Evolutionary conservation across 2,888 invertebrate species (phyloP).

Genomic region (Drosophila peninsularis): DNA sequence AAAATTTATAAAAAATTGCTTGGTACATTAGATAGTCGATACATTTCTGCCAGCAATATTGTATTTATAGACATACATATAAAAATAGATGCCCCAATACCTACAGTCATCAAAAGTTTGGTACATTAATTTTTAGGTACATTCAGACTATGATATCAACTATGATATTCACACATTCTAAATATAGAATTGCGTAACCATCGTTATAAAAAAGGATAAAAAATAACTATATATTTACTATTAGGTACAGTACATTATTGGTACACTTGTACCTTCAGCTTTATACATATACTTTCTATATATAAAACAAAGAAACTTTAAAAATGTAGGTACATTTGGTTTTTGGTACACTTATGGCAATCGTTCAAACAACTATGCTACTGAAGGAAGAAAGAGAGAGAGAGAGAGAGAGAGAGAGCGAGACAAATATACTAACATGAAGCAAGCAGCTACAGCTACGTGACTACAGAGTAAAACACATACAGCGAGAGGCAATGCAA

Average conservation of each 20-base stretch:
- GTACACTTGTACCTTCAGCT: not conserved
- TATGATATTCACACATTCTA: no score
- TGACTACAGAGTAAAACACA: constrained; percentile 21
- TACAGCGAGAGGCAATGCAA: constrained; percentile 21
- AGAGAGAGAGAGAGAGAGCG: constrained; percentile 17
- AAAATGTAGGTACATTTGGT: not conserved
- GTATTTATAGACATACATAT: not conserved
- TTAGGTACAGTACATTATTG: not conserved
- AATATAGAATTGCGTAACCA: no score
- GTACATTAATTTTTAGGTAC: no score
- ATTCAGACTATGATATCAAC: no score
- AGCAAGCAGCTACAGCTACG: constrained; percentile 27
- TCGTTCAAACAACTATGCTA: not conserved
- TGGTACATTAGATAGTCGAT: not conserved
- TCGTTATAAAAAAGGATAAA: no score
- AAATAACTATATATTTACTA: no score
- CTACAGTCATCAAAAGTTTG: no score
- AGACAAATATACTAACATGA: constrained; percentile 20
- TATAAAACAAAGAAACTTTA: not conserved
- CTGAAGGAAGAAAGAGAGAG: constrained; percentile 9
- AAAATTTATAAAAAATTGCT: no score
- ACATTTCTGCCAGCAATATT: not conserved
- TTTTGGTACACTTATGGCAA: constrained; percentile 6
- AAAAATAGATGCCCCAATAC: no score
- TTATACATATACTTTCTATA: not conserved